Percentiles rank a stretch among this genome's conserved stretches.
phyloP scores from a whole-genome alignment of 2,888 invertebrate genomes.

The Eilema sororculum region DNA sequence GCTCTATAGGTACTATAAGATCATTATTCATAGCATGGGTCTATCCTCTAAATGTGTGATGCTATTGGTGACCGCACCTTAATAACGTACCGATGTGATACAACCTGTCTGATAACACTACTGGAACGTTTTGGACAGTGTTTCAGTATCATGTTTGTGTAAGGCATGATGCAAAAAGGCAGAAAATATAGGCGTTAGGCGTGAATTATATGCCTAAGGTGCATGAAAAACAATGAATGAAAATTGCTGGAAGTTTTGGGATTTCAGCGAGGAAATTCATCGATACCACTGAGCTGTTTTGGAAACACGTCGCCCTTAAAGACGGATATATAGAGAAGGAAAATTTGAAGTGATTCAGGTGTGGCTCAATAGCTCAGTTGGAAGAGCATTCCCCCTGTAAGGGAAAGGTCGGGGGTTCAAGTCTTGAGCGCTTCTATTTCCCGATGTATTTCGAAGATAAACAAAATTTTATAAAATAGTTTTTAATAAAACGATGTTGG shows the following conservation, averaged over 20 bases:
- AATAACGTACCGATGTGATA: not conserved
- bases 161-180: no score
- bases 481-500: not conserved
- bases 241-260: not conserved
- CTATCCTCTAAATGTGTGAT: not conserved
- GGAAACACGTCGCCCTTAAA: no score
- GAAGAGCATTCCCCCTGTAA: no score
- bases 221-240: not conserved
- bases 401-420: no score
- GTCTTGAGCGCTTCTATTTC: no score
- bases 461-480: not conserved
- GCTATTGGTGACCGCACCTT: not conserved
- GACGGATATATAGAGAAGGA: no score
- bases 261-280: not conserved
- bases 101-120: not conserved
- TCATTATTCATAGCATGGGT: constrained; percentile 3
- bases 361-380: no score
- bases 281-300: not conserved
- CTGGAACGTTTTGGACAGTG: not conserved
- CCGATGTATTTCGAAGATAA: no score
- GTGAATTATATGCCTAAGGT: no score
- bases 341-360: no score
- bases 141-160: not conserved
- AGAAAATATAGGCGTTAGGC: no score
- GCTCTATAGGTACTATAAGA: constrained; percentile 1